phyloP scores from a whole-genome alignment of 2,113 vertebrate species.

The Calcarius ornatus region DNA sequence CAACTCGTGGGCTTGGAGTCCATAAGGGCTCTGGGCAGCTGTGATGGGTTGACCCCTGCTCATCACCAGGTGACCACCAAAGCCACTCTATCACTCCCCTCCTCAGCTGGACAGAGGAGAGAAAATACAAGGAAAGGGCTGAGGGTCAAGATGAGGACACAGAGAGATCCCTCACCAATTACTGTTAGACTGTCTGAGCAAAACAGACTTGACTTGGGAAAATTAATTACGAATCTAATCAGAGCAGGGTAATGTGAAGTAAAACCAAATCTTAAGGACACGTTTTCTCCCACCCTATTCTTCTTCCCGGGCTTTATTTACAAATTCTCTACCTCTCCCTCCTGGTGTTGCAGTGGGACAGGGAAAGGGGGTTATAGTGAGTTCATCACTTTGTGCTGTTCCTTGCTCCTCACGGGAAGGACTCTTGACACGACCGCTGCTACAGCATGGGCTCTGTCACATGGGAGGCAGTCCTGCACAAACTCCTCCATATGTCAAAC shows the following conservation, averaged over 20 bases:
- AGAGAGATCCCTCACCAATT: not conserved
- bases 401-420: not conserved
- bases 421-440: not conserved
- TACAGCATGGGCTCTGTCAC: not conserved
- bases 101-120: not conserved
- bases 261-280: not conserved
- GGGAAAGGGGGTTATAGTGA: not conserved
- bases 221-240: not conserved
- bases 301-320: not conserved
- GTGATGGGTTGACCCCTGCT: not conserved
- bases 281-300: not conserved
- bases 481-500: not conserved
- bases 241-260: not conserved
- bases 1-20: not conserved
- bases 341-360: not conserved
- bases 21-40: not conserved
- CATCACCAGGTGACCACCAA: not conserved
- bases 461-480: not conserved
- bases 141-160: not conserved
- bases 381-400: not conserved
- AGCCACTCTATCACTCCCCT: not conserved
- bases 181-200: not conserved
- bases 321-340: not conserved
- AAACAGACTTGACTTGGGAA: not conserved
- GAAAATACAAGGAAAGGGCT: not conserved